Evolutionary conservation across 2,797 vertebrate species (phyloP), one percentile per base, ranked within the genome.

Genomic region (Helicolenus hilgendorfi): DNA sequence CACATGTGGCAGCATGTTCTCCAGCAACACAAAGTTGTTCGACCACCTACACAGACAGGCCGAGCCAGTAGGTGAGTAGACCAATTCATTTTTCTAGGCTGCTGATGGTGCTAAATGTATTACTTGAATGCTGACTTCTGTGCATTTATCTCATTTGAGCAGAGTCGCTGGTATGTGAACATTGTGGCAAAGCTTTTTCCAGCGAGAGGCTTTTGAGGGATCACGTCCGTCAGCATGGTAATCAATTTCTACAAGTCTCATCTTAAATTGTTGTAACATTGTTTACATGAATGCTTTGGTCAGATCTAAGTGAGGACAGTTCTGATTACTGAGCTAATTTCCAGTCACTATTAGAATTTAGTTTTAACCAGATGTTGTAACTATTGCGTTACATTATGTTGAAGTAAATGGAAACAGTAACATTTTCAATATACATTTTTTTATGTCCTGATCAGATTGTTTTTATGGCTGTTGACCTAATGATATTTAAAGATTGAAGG

Each of bases 131-230:
- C 36, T 36, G 11, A 68, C 64, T 9, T 72, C 14, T 76, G 8
- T 56, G 53, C 58, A 6, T 77, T 4, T 67, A 4, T 69, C 2
- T 88, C 11, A 11, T 81, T 85, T 71, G 24, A 65, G 72, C 94
- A 98, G 97, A 97, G 70, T 97, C 94, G 5, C 95, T 98, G 85
- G 96, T 96, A 3, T 97, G 96, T 86, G 96, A 97, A 86, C 97
- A 97, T 15, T 96, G 97, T 84, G 89, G 90, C 76, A 98, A 98
- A 93, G 94, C 91, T 77, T 98, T 98, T 94, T 95, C 97, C 88
- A 97, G 87, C 3, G 97, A 98, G 96, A 96, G 96, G 72, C 95
- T 98, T 35, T 90, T 97, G 62, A 24, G 90, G 92, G 97, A 97
- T 90, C 97, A 97, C 27, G 86, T 96, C 62, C 97, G 96, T 38